These are phyloP conservation scores for Ornithorhynchus anatinus DNA, from an alignment of 2,113 vertebrate genomes.

Conservation along the genomic window DNA sequence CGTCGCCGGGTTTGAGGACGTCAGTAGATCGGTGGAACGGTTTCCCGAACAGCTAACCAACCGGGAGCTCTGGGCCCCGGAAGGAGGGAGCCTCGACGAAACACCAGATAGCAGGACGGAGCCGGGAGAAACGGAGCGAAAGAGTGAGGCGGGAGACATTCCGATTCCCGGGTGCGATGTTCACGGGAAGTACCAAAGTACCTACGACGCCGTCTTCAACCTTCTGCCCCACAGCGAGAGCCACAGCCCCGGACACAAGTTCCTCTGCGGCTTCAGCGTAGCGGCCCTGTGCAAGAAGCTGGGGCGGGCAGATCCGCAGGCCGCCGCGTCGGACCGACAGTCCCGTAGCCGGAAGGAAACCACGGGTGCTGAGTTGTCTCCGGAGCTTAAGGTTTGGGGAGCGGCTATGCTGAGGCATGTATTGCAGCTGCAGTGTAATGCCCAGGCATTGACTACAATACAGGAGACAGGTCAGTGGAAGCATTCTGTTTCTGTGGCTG, in stretches of 20 bases:
- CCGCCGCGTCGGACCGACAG: background rate
- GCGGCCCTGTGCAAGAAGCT: constrained; percentile 78
- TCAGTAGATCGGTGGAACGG: constrained; percentile 33
- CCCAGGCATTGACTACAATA: constrained; percentile 81
- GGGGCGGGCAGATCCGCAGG: constrained; percentile 38
- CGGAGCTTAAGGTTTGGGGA: constrained; percentile 73
- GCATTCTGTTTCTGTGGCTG: no score
- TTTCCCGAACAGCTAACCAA: background rate
- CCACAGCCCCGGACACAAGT: constrained; percentile 77
- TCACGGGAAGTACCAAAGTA: constrained; percentile 60
- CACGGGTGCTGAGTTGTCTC: background rate
- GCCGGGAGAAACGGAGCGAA: background rate
- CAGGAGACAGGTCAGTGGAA: constrained; percentile 68
- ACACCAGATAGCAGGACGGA: background rate
- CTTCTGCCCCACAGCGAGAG: constrained; percentile 80
- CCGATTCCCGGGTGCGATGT: constrained; percentile 53
- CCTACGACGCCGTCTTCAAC: constrained; percentile 80
- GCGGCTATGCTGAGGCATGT: constrained; percentile 85
- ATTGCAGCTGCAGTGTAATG: constrained; percentile 90
- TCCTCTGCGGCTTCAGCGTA: constrained; percentile 79
- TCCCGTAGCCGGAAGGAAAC: background rate
- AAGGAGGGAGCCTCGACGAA: background rate
- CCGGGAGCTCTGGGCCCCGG: background rate
- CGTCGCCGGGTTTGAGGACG: constrained; percentile 74
- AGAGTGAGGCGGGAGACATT: background rate